These are phyloP conservation scores for Platygyra sinensis DNA, from an alignment of 64 coral and sea anemone species.

Conservation along the genomic window DNA sequence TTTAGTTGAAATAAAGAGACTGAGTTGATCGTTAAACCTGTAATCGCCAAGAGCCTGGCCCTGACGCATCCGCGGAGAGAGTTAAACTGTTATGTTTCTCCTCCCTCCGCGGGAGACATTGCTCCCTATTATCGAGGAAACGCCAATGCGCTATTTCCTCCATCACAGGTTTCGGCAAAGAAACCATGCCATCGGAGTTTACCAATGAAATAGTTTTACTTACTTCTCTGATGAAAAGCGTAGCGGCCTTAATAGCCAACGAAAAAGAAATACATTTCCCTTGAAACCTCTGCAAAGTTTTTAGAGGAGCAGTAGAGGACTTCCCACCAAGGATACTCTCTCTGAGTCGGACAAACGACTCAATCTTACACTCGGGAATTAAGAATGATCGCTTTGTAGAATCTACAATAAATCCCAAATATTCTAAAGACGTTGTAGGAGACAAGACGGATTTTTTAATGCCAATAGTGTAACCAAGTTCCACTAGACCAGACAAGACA, in stretches of 20 bases:
- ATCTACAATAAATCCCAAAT: slow-evolving; percentile 3
- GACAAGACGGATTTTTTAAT: slow-evolving; percentile 33
- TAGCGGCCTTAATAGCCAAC: slow-evolving; percentile 35
- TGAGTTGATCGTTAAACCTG: too few species aligned
- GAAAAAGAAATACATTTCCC: slow-evolving; percentile 32
- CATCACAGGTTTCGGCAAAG: too few species aligned
- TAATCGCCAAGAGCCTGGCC: too few species aligned
- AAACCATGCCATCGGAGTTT: too few species aligned
- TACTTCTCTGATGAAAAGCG: slow-evolving; percentile 55
- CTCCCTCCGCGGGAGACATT: too few species aligned
- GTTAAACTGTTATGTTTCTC: too few species aligned
- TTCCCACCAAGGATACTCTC: not conserved
- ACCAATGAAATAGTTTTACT: too few species aligned
- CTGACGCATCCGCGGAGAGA: too few species aligned
- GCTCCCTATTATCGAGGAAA: too few species aligned
- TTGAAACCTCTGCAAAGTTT: slow-evolving; percentile 9
- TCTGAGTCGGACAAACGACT: not conserved
- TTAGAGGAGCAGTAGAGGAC: not conserved
- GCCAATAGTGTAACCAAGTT: slow-evolving; percentile 41
- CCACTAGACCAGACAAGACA: not conserved
- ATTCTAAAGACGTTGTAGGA: not conserved
- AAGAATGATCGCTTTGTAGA: not conserved
- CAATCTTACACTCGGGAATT: not conserved
- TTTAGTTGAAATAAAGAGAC: too few species aligned
- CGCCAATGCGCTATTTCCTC: too few species aligned